These are phyloP conservation scores for Pseudomyrmex gracilis DNA, from an alignment of 1,140 invertebrate species.

Conservation along the genomic window DNA sequence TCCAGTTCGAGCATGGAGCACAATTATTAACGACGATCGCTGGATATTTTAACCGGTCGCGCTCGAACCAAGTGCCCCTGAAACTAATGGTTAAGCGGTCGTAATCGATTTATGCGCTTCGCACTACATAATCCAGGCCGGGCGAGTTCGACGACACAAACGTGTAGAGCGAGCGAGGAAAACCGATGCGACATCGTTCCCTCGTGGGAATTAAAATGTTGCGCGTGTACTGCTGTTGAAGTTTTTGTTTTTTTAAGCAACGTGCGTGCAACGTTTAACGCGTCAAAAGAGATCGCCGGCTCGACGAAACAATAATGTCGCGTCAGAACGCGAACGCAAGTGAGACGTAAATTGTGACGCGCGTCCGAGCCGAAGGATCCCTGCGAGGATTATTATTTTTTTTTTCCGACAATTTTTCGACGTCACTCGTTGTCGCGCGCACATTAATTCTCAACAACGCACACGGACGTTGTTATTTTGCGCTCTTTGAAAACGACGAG, in stretches of 20 bases:
- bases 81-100: constrained; percentile 49
- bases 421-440: neutral
- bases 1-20: neutral
- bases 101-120: constrained; percentile 55
- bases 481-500: neutral
- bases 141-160: constrained; percentile 22
- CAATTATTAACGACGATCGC: constrained; percentile 53
- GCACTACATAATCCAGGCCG: constrained; percentile 23
- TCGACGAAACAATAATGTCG: constrained; percentile 34
- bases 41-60: constrained; percentile 45
- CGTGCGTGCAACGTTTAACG: constrained; percentile 43
- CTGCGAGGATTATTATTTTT: constrained; percentile 20
- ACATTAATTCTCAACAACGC: constrained; percentile 40
- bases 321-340: neutral
- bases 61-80: constrained; percentile 28
- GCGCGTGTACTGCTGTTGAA: constrained; percentile 3
- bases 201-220: constrained; percentile 48
- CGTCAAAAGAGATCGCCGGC: constrained; percentile 30
- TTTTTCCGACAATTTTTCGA: constrained; percentile 48
- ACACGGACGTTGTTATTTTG: constrained; percentile 4
- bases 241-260: neutral
- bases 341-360: constrained; percentile 2
- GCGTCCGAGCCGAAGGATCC: neutral
- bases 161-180: neutral
- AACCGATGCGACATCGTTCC: constrained; percentile 19